A percentile compares a stretch with the other conserved stretches of the same genome.
Conservation (phyloP, 1,140 invertebrate species). For the Monochamus saltuarius region DNA sequence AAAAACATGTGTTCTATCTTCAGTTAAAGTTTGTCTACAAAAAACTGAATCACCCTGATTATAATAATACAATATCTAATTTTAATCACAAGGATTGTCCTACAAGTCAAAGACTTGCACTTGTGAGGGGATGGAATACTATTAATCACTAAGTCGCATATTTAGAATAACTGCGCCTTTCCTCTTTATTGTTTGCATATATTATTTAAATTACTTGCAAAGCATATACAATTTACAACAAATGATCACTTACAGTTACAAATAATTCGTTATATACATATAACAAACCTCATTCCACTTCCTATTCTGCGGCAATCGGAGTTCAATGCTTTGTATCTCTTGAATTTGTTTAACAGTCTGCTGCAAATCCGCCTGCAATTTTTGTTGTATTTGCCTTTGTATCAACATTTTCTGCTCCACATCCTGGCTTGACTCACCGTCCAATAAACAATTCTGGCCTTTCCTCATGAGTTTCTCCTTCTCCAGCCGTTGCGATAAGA, state of each 20-base stretch:
- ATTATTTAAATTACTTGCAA: too few relatives aligned
- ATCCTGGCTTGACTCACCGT: conserved; percentile 38
- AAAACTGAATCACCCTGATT: too few relatives aligned
- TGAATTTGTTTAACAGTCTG: conserved; percentile 52
- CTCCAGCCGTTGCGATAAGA: conserved; percentile 48
- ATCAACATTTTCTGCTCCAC: conserved; percentile 47
- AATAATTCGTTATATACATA: conserved; percentile 8
- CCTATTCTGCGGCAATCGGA: conserved; percentile 49
- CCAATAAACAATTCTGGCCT: conserved; percentile 29
- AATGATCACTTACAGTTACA: conserved; percentile 1
- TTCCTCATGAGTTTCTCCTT: conserved; percentile 41
- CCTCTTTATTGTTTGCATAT: too few relatives aligned
- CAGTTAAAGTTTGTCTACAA: too few relatives aligned
- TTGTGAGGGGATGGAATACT: too few relatives aligned
- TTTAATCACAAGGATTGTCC: too few relatives aligned
- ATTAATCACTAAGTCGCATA: too few relatives aligned
- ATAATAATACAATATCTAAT: too few relatives aligned
- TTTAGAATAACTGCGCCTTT: too few relatives aligned
- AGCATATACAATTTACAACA: too few relatives aligned
- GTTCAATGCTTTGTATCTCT: conserved; percentile 51
- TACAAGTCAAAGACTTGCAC: too few relatives aligned
- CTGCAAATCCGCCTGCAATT: conserved; percentile 51
- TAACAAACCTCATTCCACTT: conserved; percentile 49
- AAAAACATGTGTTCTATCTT: too few relatives aligned
- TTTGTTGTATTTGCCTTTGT: conserved; percentile 51